Percentiles rank a stretch among this genome's conserved stretches.
phyloP scores from a whole-genome alignment of 2,888 invertebrate species.

The Cosmopolites sordidus region DNA sequence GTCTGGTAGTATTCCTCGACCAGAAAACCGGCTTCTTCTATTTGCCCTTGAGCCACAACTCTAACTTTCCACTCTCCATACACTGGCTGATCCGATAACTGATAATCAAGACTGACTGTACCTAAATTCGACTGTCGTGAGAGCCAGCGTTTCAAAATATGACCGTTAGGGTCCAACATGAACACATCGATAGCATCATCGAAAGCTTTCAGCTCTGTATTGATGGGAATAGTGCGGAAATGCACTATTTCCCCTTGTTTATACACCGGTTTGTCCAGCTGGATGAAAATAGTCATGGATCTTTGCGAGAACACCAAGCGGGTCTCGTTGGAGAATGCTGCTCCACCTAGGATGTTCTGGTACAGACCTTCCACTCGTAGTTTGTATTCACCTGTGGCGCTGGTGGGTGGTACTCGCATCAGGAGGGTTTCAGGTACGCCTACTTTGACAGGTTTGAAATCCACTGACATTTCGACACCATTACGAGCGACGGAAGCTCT shows the following conservation, averaged over 20 bases:
- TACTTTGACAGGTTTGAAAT: constrained; percentile 75
- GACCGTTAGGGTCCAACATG: constrained; percentile 83
- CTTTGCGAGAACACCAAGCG: constrained; percentile 78
- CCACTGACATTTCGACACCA: constrained; percentile 83
- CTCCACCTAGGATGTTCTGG: constrained; percentile 75
- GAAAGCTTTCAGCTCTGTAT: constrained; percentile 86
- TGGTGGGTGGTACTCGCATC: constrained; percentile 83
- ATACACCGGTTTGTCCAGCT: constrained; percentile 91
- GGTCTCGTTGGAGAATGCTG: constrained; percentile 87
- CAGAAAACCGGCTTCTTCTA: constrained; percentile 78
- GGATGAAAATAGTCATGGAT: constrained; percentile 93
- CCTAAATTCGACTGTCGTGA: constrained; percentile 90
- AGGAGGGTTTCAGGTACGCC: constrained; percentile 86
- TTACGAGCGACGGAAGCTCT: constrained; percentile 85
- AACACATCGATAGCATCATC: constrained; percentile 88
- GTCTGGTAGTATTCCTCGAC: constrained; percentile 96
- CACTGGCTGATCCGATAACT: constrained; percentile 84
- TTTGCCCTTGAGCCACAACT: constrained; percentile 83
- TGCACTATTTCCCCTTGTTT: constrained; percentile 88
- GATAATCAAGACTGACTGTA: constrained; percentile 88
- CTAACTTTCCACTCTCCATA: constrained; percentile 88
- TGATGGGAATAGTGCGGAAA: constrained; percentile 89
- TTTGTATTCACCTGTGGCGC: constrained; percentile 78
- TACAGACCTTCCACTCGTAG: constrained; percentile 57
- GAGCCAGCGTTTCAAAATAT: constrained; percentile 84